A percentile compares a stretch with the other conserved stretches of the same genome.
These are phyloP conservation scores for Progne subis DNA, from an alignment of 2,113 vertebrate genomes.

Conservation along the genomic window DNA sequence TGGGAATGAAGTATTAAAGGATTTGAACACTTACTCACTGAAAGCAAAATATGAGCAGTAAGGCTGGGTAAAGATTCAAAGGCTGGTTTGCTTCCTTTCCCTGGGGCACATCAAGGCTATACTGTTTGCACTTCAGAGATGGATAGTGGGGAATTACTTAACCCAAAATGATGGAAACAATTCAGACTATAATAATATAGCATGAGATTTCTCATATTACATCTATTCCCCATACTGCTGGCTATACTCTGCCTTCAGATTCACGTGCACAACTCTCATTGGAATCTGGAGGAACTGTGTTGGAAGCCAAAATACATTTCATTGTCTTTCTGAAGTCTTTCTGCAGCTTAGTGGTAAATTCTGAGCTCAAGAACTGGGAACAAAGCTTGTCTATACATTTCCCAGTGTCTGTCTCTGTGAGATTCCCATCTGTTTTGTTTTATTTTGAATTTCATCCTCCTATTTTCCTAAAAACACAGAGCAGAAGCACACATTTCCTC, in stretches of 20 bases:
- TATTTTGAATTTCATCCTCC: constrained; percentile 32
- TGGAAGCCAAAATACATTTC: constrained; percentile 49
- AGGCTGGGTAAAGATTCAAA: constrained; percentile 66
- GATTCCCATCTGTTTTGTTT: constrained; percentile 49
- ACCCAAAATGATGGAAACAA: constrained; percentile 62
- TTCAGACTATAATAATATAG: constrained; percentile 56
- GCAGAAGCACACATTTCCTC: constrained; percentile 30
- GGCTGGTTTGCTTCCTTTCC: constrained; percentile 59
- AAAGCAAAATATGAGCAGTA: constrained; percentile 65
- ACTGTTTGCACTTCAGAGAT: constrained; percentile 57
- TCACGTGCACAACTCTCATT: constrained; percentile 31
- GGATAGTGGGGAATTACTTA: constrained; percentile 66
- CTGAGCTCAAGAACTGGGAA: background rate
- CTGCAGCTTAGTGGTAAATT: constrained; percentile 5
- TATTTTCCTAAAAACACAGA: constrained; percentile 45
- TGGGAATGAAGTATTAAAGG: constrained; percentile 68
- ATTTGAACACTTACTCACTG: constrained; percentile 65
- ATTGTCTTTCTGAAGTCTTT: constrained; percentile 40
- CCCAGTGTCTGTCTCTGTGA: background rate
- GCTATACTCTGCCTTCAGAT: constrained; percentile 20
- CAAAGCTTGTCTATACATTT: constrained; percentile 47
- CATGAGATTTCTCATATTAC: constrained; percentile 60
- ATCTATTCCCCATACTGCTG: constrained; percentile 47
- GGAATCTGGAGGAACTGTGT: constrained; percentile 4
- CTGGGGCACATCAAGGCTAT: constrained; percentile 36